These are phyloP conservation scores for Cololabis saira DNA, from an alignment of 2,113 vertebrate genomes.

Conservation along the genomic window DNA sequence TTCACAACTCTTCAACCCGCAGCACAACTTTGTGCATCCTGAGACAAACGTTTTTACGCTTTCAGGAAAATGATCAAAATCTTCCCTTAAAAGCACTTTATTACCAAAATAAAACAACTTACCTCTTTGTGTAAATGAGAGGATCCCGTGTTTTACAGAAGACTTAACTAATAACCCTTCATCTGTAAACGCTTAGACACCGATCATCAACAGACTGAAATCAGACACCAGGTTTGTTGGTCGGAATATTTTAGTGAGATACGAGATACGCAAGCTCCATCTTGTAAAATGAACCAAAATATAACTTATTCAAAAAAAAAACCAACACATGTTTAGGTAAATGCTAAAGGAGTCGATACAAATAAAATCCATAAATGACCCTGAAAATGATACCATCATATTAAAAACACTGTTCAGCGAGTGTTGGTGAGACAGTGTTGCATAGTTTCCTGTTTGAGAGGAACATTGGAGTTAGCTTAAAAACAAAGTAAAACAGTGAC, in stretches of 20 bases:
- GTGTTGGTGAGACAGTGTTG: slow-evolving; percentile 35
- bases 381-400: slow-evolving; percentile 1
- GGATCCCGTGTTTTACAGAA: no score
- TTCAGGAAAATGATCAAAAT: no score
- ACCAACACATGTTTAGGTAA: slow-evolving; percentile 30
- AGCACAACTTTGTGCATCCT: no score
- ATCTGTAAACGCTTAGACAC: no score
- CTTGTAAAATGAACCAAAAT: slow-evolving; percentile 12
- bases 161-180: no score
- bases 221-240: slow-evolving; percentile 1
- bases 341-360: slow-evolving; percentile 3
- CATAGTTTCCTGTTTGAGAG: slow-evolving; percentile 27
- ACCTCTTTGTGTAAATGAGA: no score
- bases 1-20: no score
- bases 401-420: neutral
- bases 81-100: no score
- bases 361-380: slow-evolving; percentile 10
- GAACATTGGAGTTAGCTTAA: neutral
- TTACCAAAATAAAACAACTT: no score
- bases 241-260: slow-evolving; percentile 24
- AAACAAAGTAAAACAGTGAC: slow-evolving; percentile 3
- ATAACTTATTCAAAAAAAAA: slow-evolving; percentile 5
- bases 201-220: neutral
- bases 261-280: slow-evolving; percentile 14
- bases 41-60: no score